Evolutionary conservation across 2,888 invertebrate species (phyloP), one percentile per base, ranked within the genome.

Genomic region (Caenorhabditis doughertyi): DNA sequence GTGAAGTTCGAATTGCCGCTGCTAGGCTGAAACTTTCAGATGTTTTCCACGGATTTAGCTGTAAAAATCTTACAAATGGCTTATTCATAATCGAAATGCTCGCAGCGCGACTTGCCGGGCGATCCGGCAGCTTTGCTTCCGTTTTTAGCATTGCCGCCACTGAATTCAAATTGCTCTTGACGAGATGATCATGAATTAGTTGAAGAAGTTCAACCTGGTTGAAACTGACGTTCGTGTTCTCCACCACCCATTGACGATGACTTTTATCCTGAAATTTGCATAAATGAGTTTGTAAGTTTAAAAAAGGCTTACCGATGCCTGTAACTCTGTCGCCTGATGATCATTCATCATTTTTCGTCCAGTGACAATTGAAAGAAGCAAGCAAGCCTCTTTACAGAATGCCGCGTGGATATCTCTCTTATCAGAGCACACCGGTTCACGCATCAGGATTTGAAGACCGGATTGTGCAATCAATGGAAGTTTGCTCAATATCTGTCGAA

Each of bases 341-440:
- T 65, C 71, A 32, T 81, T 60, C 21, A 47, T 9, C 7, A 74
- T 62, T n/a, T 72, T 79, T 56, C 82, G 84, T 42, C 90, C 86
- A 8, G 88, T 88, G n/a, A 91, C 89, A 7, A 80, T 70, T 92
- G 97, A 97, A 81, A 99, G 94, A 47, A 99, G 93, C 90, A 96
- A 96, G 13, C 96, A 93, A 0, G 97, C 97, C 92, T 97, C 96
- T 91, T 96, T 96, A 92, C 97, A 97, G 92, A 99, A 99, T 92
- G 95, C 95, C 0, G 96, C 96, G 93, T 99, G 98, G 90, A 98
- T 97, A 86, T 95, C 95, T 0, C 97, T 94, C 92, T 97, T 97
- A 93, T 99, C 98, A 93, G 97, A 97, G 0, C 98, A 94, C 82
- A 99, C 96, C 13, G 98, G 98, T 92, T 98, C 97, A 71, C 96